A percentile compares a stretch with the other conserved stretches of the same genome.
Conservation (phyloP, 2,888 invertebrate species). For the Hipparchia semele region DNA sequence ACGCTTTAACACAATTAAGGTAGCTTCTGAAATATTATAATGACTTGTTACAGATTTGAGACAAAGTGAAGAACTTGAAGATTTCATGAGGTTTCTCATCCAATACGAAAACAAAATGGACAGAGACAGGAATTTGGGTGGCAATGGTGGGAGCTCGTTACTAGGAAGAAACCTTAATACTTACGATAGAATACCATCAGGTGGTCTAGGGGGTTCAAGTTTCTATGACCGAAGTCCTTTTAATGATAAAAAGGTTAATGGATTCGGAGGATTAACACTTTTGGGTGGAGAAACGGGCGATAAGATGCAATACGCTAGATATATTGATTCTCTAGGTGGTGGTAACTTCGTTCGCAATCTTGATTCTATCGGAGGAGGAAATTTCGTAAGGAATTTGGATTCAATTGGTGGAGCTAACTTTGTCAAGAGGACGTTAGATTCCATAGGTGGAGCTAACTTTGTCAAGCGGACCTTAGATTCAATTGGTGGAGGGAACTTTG, state of each 20-base stretch:
- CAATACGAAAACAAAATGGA: slow-evolving; percentile 56
- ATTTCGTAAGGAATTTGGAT: slow-evolving; percentile 70
- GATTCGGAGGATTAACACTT: slow-evolving; percentile 45
- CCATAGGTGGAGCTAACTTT: slow-evolving; percentile 73
- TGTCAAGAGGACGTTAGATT: slow-evolving; percentile 69
- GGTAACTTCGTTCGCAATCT: slow-evolving; percentile 69
- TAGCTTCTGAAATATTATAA: slow-evolving; percentile 6
- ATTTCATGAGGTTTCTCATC: slow-evolving; percentile 61
- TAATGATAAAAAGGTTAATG: slow-evolving; percentile 40
- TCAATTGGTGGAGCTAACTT: slow-evolving; percentile 74
- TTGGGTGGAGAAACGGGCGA: slow-evolving; percentile 45
- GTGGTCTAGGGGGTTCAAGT: slow-evolving; percentile 47
- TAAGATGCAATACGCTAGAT: slow-evolving; percentile 45
- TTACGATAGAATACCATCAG: slow-evolving; percentile 43
- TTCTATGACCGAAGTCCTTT: slow-evolving; percentile 52
- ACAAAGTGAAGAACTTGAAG: slow-evolving; percentile 63
- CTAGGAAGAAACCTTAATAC: slow-evolving; percentile 47
- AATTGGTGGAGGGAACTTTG: slow-evolving; percentile 68
- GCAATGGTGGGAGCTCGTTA: slow-evolving; percentile 53
- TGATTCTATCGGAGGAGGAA: slow-evolving; percentile 72
- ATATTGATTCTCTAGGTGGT: slow-evolving; percentile 62
- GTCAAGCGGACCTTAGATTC: slow-evolving; percentile 66
- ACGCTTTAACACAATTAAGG: background rate
- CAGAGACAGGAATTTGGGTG: slow-evolving; percentile 46
- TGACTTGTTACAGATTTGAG: slow-evolving; percentile 65